Evolutionary conservation across 2,797 vertebrate genomes (phyloP).

Genomic region (Sebastes matsubarae): DNA sequence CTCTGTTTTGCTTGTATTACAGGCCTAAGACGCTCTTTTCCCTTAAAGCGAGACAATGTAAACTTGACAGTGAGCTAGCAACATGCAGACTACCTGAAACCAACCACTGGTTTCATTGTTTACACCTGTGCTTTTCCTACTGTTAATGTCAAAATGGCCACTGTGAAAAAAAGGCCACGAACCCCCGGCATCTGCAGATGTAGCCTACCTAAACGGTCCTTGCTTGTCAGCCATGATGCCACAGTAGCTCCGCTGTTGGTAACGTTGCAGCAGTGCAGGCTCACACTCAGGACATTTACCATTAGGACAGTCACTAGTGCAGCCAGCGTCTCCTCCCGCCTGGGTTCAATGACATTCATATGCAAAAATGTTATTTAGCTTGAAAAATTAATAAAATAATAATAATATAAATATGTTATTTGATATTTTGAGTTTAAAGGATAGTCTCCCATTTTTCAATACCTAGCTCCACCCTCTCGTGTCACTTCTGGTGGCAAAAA

Average conservation of each 20-base stretch:
- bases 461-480: not conserved
- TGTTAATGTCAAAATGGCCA: not conserved
- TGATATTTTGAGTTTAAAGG: not conserved
- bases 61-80: not conserved
- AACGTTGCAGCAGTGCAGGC: not conserved
- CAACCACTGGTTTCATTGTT: not conserved
- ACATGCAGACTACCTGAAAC: not conserved
- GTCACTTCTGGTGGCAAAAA: not conserved
- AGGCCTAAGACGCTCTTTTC: not conserved
- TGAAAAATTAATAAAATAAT: not conserved
- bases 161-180: not conserved
- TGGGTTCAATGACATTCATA: not conserved
- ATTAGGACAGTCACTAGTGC: constrained; percentile 32
- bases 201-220: constrained; percentile 23
- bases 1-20: not conserved
- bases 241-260: constrained; percentile 12
- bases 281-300: constrained; percentile 33
- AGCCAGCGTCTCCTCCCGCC: constrained; percentile 18
- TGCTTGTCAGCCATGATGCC: constrained; percentile 29
- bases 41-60: not conserved
- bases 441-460: not conserved
- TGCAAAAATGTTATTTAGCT: too few species aligned
- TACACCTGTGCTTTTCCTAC: too few species aligned
- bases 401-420: not conserved
- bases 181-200: not conserved